Conservation (phyloP, 2,888 invertebrate species). For the Celastrina argiolus region DNA sequence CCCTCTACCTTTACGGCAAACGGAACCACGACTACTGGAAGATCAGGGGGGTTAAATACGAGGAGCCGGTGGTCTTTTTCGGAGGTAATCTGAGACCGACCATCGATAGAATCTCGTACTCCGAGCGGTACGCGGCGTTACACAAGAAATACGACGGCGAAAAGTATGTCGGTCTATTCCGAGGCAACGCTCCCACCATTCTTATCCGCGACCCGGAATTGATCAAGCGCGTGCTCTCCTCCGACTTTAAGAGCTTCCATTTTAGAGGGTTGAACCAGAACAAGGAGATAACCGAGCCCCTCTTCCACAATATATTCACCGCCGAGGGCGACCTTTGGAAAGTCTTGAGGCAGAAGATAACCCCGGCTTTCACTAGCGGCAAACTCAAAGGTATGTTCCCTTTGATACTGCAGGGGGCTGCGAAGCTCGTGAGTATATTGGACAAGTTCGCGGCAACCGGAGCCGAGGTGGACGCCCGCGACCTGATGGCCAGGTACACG, state of each 20-base stretch:
- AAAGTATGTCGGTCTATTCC: conserved; percentile 48
- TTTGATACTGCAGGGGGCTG: conserved; percentile 51
- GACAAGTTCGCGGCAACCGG: conserved; percentile 37
- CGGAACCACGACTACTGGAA: conserved; percentile 49
- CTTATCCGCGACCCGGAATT: conserved; percentile 50
- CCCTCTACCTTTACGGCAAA: conserved; percentile 46
- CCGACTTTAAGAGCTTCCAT: conserved; percentile 48
- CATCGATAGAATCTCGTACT: background rate
- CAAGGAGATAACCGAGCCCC: conserved; percentile 46
- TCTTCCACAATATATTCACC: conserved; percentile 52
- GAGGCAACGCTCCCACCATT: conserved; percentile 43
- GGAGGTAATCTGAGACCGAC: conserved; percentile 39
- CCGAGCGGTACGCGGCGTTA: conserved; percentile 34
- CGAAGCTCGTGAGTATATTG: conserved; percentile 44
- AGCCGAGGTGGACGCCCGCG: conserved; percentile 45
- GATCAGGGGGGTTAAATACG: conserved; percentile 47
- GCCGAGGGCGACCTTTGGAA: conserved; percentile 60
- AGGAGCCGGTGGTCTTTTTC: conserved; percentile 43
- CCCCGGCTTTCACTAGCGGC: conserved; percentile 56
- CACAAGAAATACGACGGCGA: conserved; percentile 52
- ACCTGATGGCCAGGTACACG: conserved; percentile 47
- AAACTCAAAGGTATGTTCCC: conserved; percentile 61
- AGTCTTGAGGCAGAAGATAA: conserved; percentile 54
- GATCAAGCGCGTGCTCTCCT: conserved; percentile 43
- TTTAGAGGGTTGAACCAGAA: conserved; percentile 45